Evolutionary conservation across 2,113 vertebrate species (phyloP).

Genomic region (Apteryx owenii): DNA sequence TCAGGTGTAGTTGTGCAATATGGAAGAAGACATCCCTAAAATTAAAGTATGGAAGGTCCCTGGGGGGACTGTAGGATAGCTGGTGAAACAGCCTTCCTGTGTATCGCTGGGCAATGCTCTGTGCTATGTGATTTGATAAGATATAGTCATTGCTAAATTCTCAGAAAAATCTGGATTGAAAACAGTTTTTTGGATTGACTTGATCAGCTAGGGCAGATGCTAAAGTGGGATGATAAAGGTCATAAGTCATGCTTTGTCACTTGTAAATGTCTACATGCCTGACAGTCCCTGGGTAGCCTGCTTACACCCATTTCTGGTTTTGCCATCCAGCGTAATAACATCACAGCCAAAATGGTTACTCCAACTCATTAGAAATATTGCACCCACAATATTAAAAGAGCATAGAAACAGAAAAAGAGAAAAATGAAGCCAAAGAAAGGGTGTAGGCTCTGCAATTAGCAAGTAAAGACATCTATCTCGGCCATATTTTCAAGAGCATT

Average conservation of each 20-base stretch:
- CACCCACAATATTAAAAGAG: neutral
- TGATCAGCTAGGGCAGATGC: neutral
- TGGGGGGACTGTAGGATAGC: neutral
- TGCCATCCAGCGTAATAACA: neutral
- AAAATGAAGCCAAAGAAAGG: neutral
- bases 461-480: neutral
- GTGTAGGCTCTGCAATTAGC: neutral
- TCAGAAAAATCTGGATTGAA: neutral
- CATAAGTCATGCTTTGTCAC: neutral
- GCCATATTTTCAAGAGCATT: too few relatives aligned
- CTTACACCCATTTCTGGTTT: neutral
- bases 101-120: neutral
- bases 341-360: neutral
- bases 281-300: neutral
- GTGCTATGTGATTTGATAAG: neutral
- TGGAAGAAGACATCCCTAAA: neutral
- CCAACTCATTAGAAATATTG: neutral
- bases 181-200: neutral
- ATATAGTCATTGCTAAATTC: neutral
- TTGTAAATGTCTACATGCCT: neutral
- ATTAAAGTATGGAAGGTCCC: too few relatives aligned
- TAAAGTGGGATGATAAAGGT: neutral
- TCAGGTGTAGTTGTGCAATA: neutral
- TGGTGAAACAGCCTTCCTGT: neutral
- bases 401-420: neutral